Evolutionary conservation across 2,888 invertebrate species (phyloP).

Genomic region (Clistopyga incitator): DNA sequence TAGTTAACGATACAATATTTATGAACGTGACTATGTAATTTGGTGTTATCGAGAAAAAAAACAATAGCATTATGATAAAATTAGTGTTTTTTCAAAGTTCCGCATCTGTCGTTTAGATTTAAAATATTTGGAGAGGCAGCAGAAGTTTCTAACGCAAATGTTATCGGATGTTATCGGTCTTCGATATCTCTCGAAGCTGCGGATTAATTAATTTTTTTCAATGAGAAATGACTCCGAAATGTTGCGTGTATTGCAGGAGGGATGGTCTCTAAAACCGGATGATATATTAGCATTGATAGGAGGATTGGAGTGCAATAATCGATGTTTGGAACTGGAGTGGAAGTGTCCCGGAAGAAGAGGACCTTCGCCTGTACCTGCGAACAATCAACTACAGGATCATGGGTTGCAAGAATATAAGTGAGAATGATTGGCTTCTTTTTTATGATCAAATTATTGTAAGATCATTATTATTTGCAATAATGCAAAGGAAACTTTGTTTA

Average conservation of each 20-base stretch:
- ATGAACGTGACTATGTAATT: too few species aligned
- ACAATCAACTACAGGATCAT: slow-evolving; percentile 83
- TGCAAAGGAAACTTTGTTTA: too few species aligned
- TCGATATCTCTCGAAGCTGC: neutral
- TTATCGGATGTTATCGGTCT: neutral
- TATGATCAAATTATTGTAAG: neutral
- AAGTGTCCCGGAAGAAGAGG: slow-evolving; percentile 92
- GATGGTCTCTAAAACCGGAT: slow-evolving; percentile 89
- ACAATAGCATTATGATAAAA: neutral
- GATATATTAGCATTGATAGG: slow-evolving; percentile 91
- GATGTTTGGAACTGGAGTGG: slow-evolving; percentile 90
- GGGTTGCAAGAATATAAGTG: slow-evolving; percentile 79
- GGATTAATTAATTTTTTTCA: neutral
- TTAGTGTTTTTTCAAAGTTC: neutral
- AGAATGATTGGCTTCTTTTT: slow-evolving; percentile 9
- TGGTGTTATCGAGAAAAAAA: neutral
- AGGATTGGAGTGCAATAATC: slow-evolving; percentile 88
- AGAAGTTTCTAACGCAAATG: neutral
- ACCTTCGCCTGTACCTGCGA: slow-evolving; percentile 89
- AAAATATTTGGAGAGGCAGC: neutral
- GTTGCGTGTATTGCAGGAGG: slow-evolving; percentile 75
- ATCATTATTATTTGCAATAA: too few species aligned
- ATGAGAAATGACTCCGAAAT: too few species aligned
- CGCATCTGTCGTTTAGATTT: neutral
- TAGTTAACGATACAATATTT: neutral